phyloP scores from a whole-genome alignment of 2,113 vertebrate genomes.

The Chascanopsetta lugubris region DNA sequence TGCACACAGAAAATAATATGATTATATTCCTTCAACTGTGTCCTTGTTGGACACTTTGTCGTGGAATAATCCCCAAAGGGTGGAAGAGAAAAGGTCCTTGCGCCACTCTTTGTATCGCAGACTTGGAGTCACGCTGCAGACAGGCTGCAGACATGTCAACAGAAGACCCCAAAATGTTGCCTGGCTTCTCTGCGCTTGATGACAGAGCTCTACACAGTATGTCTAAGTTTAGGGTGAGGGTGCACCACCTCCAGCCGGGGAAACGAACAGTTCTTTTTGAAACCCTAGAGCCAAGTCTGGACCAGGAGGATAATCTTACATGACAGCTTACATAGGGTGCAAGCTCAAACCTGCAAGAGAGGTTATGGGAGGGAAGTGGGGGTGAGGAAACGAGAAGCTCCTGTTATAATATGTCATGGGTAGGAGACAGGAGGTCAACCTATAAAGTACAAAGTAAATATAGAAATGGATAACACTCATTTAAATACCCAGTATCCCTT shows the following conservation, averaged over 20 bases:
- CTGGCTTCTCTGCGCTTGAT: constrained; percentile 33
- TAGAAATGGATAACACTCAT: constrained; percentile 13
- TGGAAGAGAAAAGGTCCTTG: too few species aligned
- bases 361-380: constrained; percentile 40
- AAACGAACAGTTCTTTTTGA: constrained; percentile 82
- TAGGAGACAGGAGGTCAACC: constrained; percentile 20
- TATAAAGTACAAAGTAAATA: constrained; percentile 15
- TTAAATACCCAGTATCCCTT: background rate
- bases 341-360: constrained; percentile 45
- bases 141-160: background rate
- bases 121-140: background rate
- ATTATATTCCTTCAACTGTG: too few species aligned
- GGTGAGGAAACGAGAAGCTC: background rate
- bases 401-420: constrained; percentile 39
- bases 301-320: constrained; percentile 79
- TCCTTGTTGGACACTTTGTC: too few species aligned
- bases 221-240: constrained; percentile 68
- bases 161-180: constrained; percentile 17
- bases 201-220: constrained; percentile 31
- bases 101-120: background rate
- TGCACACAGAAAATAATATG: too few species aligned
- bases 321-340: constrained; percentile 73
- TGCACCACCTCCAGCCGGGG: constrained; percentile 66
- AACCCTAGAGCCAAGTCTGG: constrained; percentile 75
- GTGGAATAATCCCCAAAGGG: too few species aligned